phyloP scores from a whole-genome alignment of 2,888 invertebrate genomes.

The Lasioglossum vierecki region DNA sequence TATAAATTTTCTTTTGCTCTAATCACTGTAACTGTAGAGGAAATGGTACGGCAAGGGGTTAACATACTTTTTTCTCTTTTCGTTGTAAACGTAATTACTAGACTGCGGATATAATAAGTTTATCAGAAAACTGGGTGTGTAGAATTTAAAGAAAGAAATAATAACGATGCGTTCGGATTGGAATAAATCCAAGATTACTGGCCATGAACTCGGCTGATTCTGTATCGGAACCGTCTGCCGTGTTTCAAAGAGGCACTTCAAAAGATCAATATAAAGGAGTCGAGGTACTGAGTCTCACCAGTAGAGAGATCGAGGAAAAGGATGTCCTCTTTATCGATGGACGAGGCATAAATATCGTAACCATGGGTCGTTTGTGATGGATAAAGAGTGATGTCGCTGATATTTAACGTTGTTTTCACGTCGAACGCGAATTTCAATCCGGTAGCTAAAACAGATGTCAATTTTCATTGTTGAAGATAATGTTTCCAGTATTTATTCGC shows the following conservation, averaged over 20 bases:
- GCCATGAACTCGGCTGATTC: neutral
- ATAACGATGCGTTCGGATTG: neutral
- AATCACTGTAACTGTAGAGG: too few relatives aligned
- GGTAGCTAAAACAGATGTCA: constrained; percentile 83
- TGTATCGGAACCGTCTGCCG: neutral
- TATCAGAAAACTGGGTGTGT: too few relatives aligned
- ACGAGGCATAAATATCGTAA: constrained; percentile 90
- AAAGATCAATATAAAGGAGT: neutral
- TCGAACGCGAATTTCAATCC: constrained; percentile 90
- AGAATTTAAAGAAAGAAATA: too few relatives aligned
- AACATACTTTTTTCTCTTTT: too few relatives aligned
- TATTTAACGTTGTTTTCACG: constrained; percentile 90
- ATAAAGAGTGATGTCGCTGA: constrained; percentile 90
- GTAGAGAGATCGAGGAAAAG: constrained; percentile 89
- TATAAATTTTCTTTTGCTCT: too few relatives aligned
- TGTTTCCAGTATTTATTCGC: too few relatives aligned
- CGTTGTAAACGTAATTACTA: too few relatives aligned
- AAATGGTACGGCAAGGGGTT: too few relatives aligned
- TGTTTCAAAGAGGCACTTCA: neutral
- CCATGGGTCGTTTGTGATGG: constrained; percentile 89
- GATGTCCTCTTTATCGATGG: constrained; percentile 89
- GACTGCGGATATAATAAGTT: too few relatives aligned
- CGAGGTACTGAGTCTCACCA: constrained; percentile 82
- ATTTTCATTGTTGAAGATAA: neutral
- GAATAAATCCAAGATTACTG: neutral